phyloP scores from a whole-genome alignment of 64 coral and sea anemone genomes.

The Montipora capricornis region DNA sequence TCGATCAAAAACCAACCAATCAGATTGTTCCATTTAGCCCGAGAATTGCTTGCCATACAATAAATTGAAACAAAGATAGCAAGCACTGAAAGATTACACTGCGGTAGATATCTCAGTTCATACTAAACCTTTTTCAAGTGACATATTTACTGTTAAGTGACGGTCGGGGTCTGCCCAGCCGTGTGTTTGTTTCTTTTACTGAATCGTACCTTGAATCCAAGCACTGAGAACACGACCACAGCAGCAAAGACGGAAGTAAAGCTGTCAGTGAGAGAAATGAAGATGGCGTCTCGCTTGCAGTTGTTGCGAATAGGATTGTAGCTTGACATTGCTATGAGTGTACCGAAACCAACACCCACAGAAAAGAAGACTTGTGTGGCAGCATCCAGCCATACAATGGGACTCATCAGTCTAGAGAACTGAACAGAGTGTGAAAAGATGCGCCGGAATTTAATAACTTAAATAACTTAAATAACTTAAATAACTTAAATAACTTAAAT shows the following conservation, averaged over 20 bases:
- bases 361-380: constrained; percentile 98
- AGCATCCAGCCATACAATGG: constrained; percentile 94
- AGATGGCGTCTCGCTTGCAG: constrained; percentile 87
- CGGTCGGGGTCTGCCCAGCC: not conserved
- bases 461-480: too few relatives aligned
- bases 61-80: too few relatives aligned
- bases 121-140: too few relatives aligned
- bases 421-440: not conserved
- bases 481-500: too few relatives aligned
- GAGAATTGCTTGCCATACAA: too few relatives aligned
- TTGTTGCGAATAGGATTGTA: constrained; percentile 97
- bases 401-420: constrained; percentile 62
- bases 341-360: constrained; percentile 88
- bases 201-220: constrained; percentile 88
- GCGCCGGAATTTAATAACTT: too few relatives aligned
- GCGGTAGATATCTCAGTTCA: too few relatives aligned
- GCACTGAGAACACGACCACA: constrained; percentile 88
- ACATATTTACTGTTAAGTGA: not conserved
- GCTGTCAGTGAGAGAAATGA: constrained; percentile 83
- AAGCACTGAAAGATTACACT: too few relatives aligned
- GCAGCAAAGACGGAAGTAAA: constrained; percentile 90
- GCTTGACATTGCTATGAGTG: constrained; percentile 95
- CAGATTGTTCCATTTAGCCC: too few relatives aligned
- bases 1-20: too few relatives aligned
- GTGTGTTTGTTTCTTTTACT: too few relatives aligned